Evolutionary conservation across 2,113 vertebrate genomes (phyloP), one percentile per base, ranked within the genome.

Genomic region (Poeciliopsis retropinna): DNA sequence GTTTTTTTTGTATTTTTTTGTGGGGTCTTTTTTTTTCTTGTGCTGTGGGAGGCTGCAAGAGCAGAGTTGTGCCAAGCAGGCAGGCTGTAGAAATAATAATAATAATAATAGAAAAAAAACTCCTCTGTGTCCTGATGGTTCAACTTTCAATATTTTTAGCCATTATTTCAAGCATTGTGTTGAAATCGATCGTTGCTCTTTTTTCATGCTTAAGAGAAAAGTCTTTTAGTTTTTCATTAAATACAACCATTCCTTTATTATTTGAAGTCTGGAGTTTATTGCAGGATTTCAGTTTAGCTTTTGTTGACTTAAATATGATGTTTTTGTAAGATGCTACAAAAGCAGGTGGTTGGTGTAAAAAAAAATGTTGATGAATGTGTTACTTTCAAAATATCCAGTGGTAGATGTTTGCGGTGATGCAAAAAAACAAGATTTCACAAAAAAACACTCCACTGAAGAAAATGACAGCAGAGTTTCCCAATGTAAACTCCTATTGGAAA

Each of bases 41-140:
- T 61, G 76, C 67, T 85, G 79, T 88, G 73, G 76, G 80, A 82
- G 75, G 73, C 84, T 69, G 86, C 60, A 57, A 78, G 77, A 66
- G 60, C 79, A 73, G 39, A 82, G 75, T 63, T 77, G 76, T 87
- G 86, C 84, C 90, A 87, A 72, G 70, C 73, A 83, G 83, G 74
- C 83, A 67, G 64, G 37, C 69, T 79, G 80, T 81, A 85, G 85
- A 73, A 61, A 19, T 70, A 63, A 70, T 8, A 41, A 41, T 34
- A 37, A 11, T 34, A 34, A 9, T 34, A 34, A 34, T 34, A 11
- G 11, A 11, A 37, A 69, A 71, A 69, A 71, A 65, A 27, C 81
- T 62, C 61, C 60, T 70, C 32, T 76, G 28, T 76, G n/a, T 76
- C 25, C 69, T 11, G 12, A 2, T 30, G 41, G 27, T 27, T 37